phyloP scores from a whole-genome alignment of 2,797 vertebrate species.

The Pogonophryne albipinna region DNA sequence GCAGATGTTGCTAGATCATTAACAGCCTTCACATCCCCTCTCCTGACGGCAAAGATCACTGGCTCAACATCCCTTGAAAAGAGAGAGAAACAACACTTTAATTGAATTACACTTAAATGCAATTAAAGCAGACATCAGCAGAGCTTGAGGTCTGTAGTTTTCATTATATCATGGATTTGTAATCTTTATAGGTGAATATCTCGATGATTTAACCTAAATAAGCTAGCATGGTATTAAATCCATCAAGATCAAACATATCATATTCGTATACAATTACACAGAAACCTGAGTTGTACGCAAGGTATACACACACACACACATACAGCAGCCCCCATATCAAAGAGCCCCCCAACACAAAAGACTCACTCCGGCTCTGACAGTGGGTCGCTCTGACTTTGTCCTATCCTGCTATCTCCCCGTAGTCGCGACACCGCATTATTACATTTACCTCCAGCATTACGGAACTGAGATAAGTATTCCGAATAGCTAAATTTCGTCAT shows the following conservation, averaged over 20 bases:
- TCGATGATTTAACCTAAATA: background rate
- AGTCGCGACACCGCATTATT: conserved; percentile 42
- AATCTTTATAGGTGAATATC: background rate
- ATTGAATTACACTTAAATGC: background rate
- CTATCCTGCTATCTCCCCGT: conserved; percentile 64
- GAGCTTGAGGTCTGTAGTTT: background rate
- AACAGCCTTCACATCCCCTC: conserved; percentile 87
- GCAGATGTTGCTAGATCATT: conserved; percentile 83
- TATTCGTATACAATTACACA: background rate
- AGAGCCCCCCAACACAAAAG: conserved; percentile 54
- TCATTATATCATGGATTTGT: background rate
- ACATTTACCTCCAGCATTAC: conserved; percentile 79
- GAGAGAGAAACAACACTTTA: background rate
- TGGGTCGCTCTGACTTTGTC: conserved; percentile 73
- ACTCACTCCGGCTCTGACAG: conserved; percentile 81
- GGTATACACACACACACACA: background rate
- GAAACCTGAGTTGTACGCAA: background rate
- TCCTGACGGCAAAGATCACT: conserved; percentile 86
- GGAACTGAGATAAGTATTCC: conserved; percentile 94
- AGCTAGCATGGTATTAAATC: background rate
- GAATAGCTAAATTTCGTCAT: conserved; percentile 96
- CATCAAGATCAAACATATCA: background rate
- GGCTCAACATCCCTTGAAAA: conserved; percentile 86
- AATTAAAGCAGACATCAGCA: background rate
- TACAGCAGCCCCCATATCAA: conserved; percentile 20